Evolutionary conservation across 1,140 invertebrate genomes (phyloP).

Genomic region (Calliopsis andreniformis): DNA sequence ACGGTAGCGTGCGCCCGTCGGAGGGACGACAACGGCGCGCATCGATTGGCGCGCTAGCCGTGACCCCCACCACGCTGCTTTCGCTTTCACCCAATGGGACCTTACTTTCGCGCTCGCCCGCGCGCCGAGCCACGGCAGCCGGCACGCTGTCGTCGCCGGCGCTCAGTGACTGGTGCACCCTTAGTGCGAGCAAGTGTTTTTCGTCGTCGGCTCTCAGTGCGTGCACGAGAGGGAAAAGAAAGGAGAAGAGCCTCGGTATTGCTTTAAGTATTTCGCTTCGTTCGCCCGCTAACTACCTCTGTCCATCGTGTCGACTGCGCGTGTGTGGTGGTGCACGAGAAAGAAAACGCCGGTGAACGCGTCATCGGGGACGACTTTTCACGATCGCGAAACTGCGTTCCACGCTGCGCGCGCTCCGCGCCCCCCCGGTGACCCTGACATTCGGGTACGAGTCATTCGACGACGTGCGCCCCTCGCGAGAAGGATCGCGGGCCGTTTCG

Average conservation of each 20-base stretch:
- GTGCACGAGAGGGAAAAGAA: slow-evolving; percentile 36
- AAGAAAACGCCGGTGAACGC: slow-evolving; percentile 16
- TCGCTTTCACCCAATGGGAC: slow-evolving; percentile 82
- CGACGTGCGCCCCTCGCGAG: slow-evolving; percentile 22
- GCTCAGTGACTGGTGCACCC: slow-evolving; percentile 78
- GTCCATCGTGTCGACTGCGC: not conserved
- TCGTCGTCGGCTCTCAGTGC: slow-evolving; percentile 62
- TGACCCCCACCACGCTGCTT: slow-evolving; percentile 81
- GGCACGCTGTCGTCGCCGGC: slow-evolving; percentile 67
- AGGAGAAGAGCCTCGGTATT: slow-evolving; percentile 45
- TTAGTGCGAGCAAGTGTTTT: slow-evolving; percentile 74
- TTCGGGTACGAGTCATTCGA: slow-evolving; percentile 48
- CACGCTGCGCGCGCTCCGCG: slow-evolving; percentile 60
- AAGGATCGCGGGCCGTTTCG: not conserved
- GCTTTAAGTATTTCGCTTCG: slow-evolving; percentile 25
- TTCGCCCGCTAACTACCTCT: not conserved
- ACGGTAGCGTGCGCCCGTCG: slow-evolving; percentile 45
- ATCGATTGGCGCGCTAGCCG: slow-evolving; percentile 81
- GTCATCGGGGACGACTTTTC: slow-evolving; percentile 21
- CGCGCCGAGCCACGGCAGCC: slow-evolving; percentile 68
- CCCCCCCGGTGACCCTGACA: slow-evolving; percentile 72
- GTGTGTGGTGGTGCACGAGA: slow-evolving; percentile 11
- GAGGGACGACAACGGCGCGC: slow-evolving; percentile 70
- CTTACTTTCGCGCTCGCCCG: slow-evolving; percentile 81
- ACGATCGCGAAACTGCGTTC: slow-evolving; percentile 56